Conservation (phyloP, 2,888 invertebrate genomes). For the Dryobotodes eremita region DNA sequence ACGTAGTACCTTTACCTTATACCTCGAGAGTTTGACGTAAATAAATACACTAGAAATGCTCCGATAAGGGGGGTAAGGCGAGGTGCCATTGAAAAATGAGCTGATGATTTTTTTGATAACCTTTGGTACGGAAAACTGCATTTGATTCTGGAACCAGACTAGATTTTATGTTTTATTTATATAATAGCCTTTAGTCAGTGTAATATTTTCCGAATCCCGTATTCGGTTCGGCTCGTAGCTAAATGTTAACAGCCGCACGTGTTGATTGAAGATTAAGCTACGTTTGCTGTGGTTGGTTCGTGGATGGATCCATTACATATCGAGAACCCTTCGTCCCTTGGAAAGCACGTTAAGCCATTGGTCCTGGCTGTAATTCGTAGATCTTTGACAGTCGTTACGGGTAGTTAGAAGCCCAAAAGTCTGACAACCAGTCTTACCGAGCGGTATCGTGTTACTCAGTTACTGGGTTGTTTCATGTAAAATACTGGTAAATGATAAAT, state of each 20-base stretch:
- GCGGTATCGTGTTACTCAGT: neutral
- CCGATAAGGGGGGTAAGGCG: constrained; percentile 22
- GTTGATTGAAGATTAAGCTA: neutral
- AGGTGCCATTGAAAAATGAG: constrained; percentile 14
- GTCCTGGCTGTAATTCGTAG: neutral
- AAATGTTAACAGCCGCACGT: neutral
- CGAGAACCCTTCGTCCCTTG: neutral
- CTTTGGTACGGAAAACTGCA: neutral
- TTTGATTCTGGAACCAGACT: neutral
- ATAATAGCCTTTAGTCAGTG: neutral
- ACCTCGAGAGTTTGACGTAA: constrained; percentile 19
- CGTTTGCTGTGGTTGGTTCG: neutral
- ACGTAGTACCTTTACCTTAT: constrained; percentile 13
- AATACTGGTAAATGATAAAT: neutral
- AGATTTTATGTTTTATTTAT: neutral
- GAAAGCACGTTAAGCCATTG: neutral
- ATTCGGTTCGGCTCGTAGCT: neutral
- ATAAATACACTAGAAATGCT: constrained; percentile 38
- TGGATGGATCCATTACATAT: neutral
- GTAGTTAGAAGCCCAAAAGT: neutral
- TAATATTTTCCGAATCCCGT: neutral
- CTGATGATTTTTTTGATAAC: neutral
- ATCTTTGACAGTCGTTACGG: neutral
- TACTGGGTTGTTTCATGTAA: neutral
- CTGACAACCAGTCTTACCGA: neutral